Percentiles rank a stretch among this genome's conserved stretches.
phyloP scores from a whole-genome alignment of 2,888 invertebrate species.

The Archips crataeganus region DNA sequence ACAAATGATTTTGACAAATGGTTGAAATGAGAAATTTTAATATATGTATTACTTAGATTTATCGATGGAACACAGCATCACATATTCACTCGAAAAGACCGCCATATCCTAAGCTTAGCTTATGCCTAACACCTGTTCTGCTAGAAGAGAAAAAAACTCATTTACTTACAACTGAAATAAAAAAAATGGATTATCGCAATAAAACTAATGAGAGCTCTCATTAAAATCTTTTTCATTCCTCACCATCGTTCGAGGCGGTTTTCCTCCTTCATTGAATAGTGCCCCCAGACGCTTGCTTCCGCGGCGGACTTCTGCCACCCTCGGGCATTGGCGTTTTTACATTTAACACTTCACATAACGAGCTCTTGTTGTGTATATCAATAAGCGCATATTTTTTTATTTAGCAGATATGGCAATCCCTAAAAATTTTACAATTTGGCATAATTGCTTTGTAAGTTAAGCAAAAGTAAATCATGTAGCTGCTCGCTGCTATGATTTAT shows the following conservation, averaged over 20 bases:
- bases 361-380: conserved; percentile 63
- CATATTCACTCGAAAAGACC: too few relatives aligned
- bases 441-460: neutral
- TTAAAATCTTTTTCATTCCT: conserved; percentile 68
- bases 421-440: neutral
- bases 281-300: conserved; percentile 66
- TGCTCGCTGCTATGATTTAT: too few relatives aligned
- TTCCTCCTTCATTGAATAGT: conserved; percentile 71
- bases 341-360: conserved; percentile 74
- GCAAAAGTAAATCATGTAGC: neutral
- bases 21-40: too few relatives aligned
- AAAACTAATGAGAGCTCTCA: conserved; percentile 71
- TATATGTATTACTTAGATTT: too few relatives aligned
- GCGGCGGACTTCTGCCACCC: conserved; percentile 61
- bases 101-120: neutral
- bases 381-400: conserved; percentile 25
- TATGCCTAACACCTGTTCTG: neutral
- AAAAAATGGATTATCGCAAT: conserved; percentile 50
- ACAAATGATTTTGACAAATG: too few relatives aligned
- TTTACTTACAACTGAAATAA: conserved; percentile 4
- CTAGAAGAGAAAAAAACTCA: neutral
- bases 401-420: too few relatives aligned
- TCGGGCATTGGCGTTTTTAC: conserved; percentile 65
- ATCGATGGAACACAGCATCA: too few relatives aligned
- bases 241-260: conserved; percentile 63